Base-by-base conservation (phyloP, 2,888 invertebrate species). In the Parthenolecanium corni region DNA sequence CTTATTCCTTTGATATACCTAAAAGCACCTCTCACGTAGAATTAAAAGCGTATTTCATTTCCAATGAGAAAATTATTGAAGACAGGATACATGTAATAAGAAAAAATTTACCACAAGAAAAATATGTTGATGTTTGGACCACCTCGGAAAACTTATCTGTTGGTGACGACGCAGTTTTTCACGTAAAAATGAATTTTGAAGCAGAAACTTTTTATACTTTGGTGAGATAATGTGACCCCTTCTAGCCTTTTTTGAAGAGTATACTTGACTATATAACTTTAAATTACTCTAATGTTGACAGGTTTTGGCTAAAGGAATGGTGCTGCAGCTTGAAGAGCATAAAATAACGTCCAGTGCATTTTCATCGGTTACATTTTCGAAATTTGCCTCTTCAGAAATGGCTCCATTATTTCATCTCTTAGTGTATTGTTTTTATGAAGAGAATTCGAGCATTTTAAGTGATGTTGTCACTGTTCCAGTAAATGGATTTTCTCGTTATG, bases 381-480 rank as follows among this genome's bases (percentile, higher is more conserved):
- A 80, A 1, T 74, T 79, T 0, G 70, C 79, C 23, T 76, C 78
- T 6, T 69, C 76, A 25, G 77, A 79, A 67, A 80, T 80, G 80
- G 76, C 78, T 1, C 80, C 80, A 0, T 76, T 74, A 9, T 78
- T 78, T 67, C 74, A 75, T 51, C 71, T 80, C 2, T 69, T 79
- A 5, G 78, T 78, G 2, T 79, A 76, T 68, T 73, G 74, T 68
- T 69, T 77, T 3, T 69, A 77, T 3, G 72, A 74, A 3, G 68
- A 70, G 12, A 72, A 73, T 40, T 74, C 75, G 23, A 76, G 78
- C 67, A 71, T 80, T n/a, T 69, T 79, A 2, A 71, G 77, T 1
- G 79, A 80, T 68, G 73, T 74, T 44, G 70, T 79, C 14, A 77
- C 75, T 66, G 72, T 79, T 66, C 79, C 78, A 49, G 76, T 80